Evolutionary conservation across 1,140 invertebrate genomes (phyloP).

Genomic region (Rhyzopertha dominica): DNA sequence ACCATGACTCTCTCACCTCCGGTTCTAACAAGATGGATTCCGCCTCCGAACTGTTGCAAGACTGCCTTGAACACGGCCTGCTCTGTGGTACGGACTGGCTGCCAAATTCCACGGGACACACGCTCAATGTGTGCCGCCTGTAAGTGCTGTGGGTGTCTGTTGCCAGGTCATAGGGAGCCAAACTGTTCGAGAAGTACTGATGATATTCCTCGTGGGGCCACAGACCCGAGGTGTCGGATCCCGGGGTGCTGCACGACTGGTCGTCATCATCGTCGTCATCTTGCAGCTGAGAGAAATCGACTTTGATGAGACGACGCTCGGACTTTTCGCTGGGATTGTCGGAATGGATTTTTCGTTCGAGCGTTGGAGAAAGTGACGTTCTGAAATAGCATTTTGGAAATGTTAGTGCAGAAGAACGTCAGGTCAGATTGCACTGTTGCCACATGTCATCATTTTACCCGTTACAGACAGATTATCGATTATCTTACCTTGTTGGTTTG

Average conservation of each 20-base stretch:
- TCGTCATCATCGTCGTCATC: slow-evolving; percentile 51
- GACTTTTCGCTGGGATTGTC: too few species aligned
- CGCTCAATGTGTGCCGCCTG: slow-evolving; percentile 66
- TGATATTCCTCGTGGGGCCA: slow-evolving; percentile 60
- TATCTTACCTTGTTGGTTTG: slow-evolving; percentile 47
- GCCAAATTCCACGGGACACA: slow-evolving; percentile 49
- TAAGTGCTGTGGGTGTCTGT: slow-evolving; percentile 67
- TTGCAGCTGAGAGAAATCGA: slow-evolving; percentile 58
- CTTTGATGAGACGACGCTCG: slow-evolving; percentile 59
- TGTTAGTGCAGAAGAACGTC: too few species aligned
- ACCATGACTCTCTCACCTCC: too few species aligned
- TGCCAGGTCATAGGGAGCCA: slow-evolving; percentile 79
- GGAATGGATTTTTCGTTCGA: too few species aligned
- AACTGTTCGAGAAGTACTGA: slow-evolving; percentile 67
- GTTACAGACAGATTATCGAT: too few species aligned
- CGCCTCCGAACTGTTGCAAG: slow-evolving; percentile 48
- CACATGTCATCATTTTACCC: too few species aligned
- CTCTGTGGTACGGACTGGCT: slow-evolving; percentile 69
- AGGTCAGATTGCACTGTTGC: too few species aligned
- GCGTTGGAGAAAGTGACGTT: too few species aligned
- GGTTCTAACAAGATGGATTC: slow-evolving; percentile 42
- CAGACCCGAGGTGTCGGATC: slow-evolving; percentile 41
- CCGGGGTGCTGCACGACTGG: slow-evolving; percentile 36
- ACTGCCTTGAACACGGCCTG: slow-evolving; percentile 52
- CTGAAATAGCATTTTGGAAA: too few species aligned